Conservation (phyloP, 2,113 vertebrate genomes). For the Tragulus kanchil region DNA sequence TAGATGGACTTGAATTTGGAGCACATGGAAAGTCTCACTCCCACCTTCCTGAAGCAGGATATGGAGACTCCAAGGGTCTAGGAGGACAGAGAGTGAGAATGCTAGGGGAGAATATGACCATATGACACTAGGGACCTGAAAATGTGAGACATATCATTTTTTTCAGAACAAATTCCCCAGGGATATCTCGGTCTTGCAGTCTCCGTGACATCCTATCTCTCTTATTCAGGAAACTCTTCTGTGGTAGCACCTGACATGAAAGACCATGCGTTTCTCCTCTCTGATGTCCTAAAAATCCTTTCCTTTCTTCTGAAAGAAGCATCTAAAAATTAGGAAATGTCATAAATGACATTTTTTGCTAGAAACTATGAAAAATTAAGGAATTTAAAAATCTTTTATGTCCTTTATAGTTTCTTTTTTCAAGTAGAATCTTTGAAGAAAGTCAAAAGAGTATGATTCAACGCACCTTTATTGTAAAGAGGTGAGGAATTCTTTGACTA, state of each 20-base stretch:
- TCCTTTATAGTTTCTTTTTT: neutral
- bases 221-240: neutral
- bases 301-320: neutral
- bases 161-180: neutral
- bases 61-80: neutral
- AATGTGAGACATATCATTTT: neutral
- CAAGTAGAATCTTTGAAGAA: neutral
- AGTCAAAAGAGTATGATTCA: neutral
- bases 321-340: neutral
- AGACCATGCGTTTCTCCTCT: neutral
- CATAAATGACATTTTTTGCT: neutral
- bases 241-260: fast-evolving
- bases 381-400: neutral
- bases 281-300: neutral
- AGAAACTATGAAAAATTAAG: neutral
- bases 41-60: neutral
- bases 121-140: neutral
- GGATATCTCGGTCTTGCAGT: neutral
- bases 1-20: neutral
- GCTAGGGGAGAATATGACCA: neutral
- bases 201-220: neutral
- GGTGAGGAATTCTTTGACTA: neutral
- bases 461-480: neutral
- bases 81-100: neutral
- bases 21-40: neutral